Evolutionary conservation across 2,888 invertebrate species (phyloP).

Genomic region (Craniophora ligustri): DNA sequence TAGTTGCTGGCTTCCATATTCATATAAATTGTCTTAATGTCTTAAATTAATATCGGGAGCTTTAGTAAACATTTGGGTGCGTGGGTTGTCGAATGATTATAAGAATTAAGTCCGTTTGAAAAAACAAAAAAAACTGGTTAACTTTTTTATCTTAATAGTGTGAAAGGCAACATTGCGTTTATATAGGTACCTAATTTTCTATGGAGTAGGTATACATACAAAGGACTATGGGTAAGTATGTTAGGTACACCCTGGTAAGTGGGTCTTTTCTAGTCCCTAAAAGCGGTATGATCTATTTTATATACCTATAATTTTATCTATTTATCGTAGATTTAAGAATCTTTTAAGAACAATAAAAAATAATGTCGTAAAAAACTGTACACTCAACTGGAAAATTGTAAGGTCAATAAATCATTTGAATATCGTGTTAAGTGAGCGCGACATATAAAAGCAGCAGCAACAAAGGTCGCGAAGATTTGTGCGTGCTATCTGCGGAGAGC

Average conservation of each 20-base stretch:
- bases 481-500: constrained; percentile 80
- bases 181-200: no score
- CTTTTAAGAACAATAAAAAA: not conserved
- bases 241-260: no score
- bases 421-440: constrained; percentile 63
- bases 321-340: no score
- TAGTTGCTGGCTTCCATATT: constrained; percentile 63
- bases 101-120: constrained; percentile 31
- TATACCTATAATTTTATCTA: no score
- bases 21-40: constrained; percentile 59
- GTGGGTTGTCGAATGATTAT: constrained; percentile 45
- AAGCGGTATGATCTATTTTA: no score
- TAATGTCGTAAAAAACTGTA: not conserved
- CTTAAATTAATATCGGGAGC: constrained; percentile 58
- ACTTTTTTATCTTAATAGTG: constrained; percentile 32
- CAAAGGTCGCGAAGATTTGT: constrained; percentile 79
- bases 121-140: constrained; percentile 8
- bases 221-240: no score
- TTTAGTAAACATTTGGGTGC: constrained; percentile 43
- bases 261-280: not conserved
- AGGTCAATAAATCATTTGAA: constrained; percentile 56
- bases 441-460: constrained; percentile 73
- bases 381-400: not conserved
- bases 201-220: no score
- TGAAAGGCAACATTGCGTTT: constrained; percentile 5